Conservation (phyloP, 2,888 invertebrate species). For the Sericinus montela region DNA sequence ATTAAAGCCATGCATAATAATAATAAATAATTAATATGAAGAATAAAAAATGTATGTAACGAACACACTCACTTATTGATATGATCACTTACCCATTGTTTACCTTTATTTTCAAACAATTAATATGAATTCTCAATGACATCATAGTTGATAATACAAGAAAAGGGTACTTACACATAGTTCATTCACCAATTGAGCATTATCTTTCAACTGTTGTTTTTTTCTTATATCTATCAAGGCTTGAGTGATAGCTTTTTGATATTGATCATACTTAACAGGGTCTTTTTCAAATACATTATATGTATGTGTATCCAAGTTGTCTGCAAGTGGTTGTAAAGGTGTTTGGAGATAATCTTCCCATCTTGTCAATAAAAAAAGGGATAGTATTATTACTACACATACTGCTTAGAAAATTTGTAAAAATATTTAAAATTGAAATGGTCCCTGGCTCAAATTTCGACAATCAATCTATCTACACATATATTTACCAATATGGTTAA, state of each 20-base stretch:
- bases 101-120: neutral
- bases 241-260: constrained; percentile 87
- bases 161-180: constrained; percentile 18
- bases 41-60: too few species aligned
- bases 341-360: constrained; percentile 96
- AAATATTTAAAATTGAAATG: too few species aligned
- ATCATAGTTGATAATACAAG: neutral
- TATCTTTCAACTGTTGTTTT: constrained; percentile 26
- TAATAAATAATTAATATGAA: too few species aligned
- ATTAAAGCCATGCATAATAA: too few species aligned
- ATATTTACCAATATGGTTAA: too few species aligned
- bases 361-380: constrained; percentile 57
- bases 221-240: constrained; percentile 83
- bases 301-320: constrained; percentile 96
- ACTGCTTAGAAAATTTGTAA: too few species aligned
- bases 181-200: constrained; percentile 14
- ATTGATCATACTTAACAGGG: constrained; percentile 94
- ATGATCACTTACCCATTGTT: too few species aligned
- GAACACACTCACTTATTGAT: too few species aligned
- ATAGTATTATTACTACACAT: too few species aligned
- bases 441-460: too few species aligned
- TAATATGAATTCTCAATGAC: too few species aligned
- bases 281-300: constrained; percentile 99
- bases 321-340: constrained; percentile 95
- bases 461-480: too few species aligned